Conservation (phyloP, 2,113 vertebrate genomes). For the Callipepla californica region DNA sequence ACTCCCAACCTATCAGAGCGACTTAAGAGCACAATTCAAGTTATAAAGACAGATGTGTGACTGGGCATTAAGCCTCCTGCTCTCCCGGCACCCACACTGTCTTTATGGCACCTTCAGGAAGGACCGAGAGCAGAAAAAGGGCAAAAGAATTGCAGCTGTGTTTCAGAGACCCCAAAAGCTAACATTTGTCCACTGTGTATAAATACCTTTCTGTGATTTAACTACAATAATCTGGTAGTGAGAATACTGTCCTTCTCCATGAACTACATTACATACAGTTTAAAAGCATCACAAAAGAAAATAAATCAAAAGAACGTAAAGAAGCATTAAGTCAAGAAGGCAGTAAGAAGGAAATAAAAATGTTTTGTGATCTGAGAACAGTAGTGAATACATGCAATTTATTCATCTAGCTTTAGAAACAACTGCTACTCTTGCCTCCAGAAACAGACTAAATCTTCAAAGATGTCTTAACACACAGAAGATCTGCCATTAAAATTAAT, state of each 20-base stretch:
- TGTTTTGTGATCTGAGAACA: not conserved
- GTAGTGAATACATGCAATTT: not conserved
- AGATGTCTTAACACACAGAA: slow-evolving; percentile 26
- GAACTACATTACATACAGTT: fast-evolving
- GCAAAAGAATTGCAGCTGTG: not conserved
- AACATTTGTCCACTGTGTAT: not conserved
- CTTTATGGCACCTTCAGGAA: fast-evolving
- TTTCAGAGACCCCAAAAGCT: fast-evolving
- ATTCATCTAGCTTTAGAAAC: slow-evolving; percentile 11
- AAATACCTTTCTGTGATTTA: not conserved
- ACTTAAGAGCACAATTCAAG: fast-evolving
- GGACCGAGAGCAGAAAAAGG: not conserved
- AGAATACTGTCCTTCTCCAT: not conserved
- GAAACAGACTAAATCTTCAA: slow-evolving; percentile 50
- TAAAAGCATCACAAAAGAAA: not conserved
- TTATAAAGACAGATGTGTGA: fast-evolving
- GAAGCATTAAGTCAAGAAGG: not conserved
- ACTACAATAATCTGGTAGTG: not conserved
- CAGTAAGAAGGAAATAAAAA: not conserved
- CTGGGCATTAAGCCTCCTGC: fast-evolving
- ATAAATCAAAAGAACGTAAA: not conserved
- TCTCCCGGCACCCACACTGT: fast-evolving
- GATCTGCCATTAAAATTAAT: slow-evolving; percentile 52
- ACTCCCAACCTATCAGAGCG: not conserved
- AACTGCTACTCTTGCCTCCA: not conserved